Evolutionary conservation across 2,113 vertebrate species (phyloP), one percentile per base, ranked within the genome.

Genomic region (Hoplias malabaricus): DNA sequence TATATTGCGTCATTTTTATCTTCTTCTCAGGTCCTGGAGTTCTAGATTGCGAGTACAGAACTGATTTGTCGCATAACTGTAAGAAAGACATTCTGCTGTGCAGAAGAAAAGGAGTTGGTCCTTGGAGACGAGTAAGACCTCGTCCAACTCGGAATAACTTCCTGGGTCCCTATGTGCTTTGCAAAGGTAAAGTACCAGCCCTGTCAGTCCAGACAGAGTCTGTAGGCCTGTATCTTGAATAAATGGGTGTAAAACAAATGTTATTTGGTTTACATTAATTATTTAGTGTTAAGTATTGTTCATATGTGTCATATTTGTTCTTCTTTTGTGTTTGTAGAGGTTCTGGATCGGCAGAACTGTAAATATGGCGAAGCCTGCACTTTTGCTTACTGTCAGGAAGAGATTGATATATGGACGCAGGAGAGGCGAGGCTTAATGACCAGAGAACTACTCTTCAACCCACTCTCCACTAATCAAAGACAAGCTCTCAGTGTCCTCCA

Each of bases 311-410:
- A n/a, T n/a, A n/a, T n/a, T n/a, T n/a, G n/a, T n/a, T n/a, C n/a
- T n/a, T n/a, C n/a, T n/a, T 54, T 53, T 19, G 1, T 66, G 1
- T 77, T 2, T 77, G 0, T 91, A 99, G 97, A 98, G 85, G 91
- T 97, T 87, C 89, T 93, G 84, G 93, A 92, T 81, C 94, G 93
- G 63, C 94, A 95, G 83, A 78, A 94, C 84, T 99, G 97, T 91
- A 95, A 95, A 90, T 98, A 90, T 72, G 93, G 95, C 38, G 96
- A 98, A 87, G 92, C 94, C 75, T 99, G 97, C 92, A 97, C 94
- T 11, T 99, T 98, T 90, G 96, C 96, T 56, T 98, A 94, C 90
- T 96, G 96, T 92, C 95, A 96, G 91, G 93, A 97, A 89, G 97
- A 99, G 92, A 96, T 99, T 3, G 97, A 98, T 42, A 96, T 99